Evolutionary conservation across 2,888 invertebrate species (phyloP), one percentile per base, ranked within the genome.

Genomic region (Conomelus anceps): DNA sequence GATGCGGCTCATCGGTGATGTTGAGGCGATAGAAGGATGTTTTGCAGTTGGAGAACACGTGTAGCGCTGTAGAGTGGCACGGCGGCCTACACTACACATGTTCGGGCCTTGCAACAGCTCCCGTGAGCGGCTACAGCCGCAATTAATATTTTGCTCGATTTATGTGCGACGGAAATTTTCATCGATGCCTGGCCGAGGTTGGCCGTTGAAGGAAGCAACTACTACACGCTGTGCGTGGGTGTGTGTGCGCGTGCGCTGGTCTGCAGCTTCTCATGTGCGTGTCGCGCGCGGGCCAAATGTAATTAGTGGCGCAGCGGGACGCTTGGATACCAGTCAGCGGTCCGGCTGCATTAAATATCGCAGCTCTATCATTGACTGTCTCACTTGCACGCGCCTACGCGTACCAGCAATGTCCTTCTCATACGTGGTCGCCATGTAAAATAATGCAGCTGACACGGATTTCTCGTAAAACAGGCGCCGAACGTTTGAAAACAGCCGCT

Each of bases 211-310:
- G 63, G 63, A 20, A 63, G n/a, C 63, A 63, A 4, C 9, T n/a
- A 63, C 63, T n/a, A 34, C 63, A 63, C 1, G 63, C 63, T 63
- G n/a, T 63, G 63, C 63, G 63, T 63, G 63, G 63, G 63, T 13
- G 63, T 63, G 63, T 63, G 63, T n/a, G 63, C 17, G 34, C 34
- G 17, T 3, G 34, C n/a, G n/a, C n/a, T n/a, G n/a, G n/a, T n/a
- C n/a, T n/a, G n/a, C 86, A 23, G 86, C 86, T 13, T 86, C 20
- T 17, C n/a, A 63, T 86, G 86, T 86, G 86, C 86, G 86, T 86
- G 86, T 26, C 86, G 86, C 26, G 29, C 86, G 86, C 86, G 22
- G 86, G 86, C 26, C 86, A 86, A 86, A 86, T 86, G 86, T 86
- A 86, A 86, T 86, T 86, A 86, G 86, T 86, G 26, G 29, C 24